These are phyloP conservation scores for Manacus vitellinus DNA, from an alignment of 2,113 vertebrate genomes.

Conservation along the genomic window DNA sequence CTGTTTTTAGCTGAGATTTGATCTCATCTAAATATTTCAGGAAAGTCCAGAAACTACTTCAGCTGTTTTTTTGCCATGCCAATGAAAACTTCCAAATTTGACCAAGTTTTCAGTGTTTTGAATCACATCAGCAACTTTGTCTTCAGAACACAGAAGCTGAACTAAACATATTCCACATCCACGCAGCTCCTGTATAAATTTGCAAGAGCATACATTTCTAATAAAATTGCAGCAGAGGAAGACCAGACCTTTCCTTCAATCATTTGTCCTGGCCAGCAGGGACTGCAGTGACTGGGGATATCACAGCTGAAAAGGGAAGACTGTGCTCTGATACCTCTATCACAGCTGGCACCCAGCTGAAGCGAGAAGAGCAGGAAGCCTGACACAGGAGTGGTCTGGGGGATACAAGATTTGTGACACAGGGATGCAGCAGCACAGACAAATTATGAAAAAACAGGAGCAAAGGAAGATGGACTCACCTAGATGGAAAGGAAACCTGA, in stretches of 20 bases:
- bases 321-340: neutral
- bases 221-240: neutral
- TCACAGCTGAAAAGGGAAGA: neutral
- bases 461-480: conserved; percentile 64
- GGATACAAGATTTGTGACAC: neutral
- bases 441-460: conserved; percentile 1
- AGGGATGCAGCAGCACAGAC: neutral
- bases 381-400: neutral
- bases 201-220: neutral
- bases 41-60: neutral
- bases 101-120: neutral
- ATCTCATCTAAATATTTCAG: neutral
- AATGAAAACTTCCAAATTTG: neutral
- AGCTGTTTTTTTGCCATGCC: neutral
- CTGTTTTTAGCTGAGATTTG: neutral
- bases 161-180: neutral
- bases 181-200: neutral
- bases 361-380: neutral
- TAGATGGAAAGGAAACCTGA: conserved; percentile 56
- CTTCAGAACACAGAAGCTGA: neutral
- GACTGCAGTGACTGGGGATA: neutral
- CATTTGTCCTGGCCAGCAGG: neutral
- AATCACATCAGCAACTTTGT: neutral
- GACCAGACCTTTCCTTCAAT: neutral
- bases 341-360: neutral